A percentile compares a stretch with the other conserved stretches of the same genome.
Conservation (phyloP, 2,888 invertebrate species). For the Drosophila mettleri region DNA sequence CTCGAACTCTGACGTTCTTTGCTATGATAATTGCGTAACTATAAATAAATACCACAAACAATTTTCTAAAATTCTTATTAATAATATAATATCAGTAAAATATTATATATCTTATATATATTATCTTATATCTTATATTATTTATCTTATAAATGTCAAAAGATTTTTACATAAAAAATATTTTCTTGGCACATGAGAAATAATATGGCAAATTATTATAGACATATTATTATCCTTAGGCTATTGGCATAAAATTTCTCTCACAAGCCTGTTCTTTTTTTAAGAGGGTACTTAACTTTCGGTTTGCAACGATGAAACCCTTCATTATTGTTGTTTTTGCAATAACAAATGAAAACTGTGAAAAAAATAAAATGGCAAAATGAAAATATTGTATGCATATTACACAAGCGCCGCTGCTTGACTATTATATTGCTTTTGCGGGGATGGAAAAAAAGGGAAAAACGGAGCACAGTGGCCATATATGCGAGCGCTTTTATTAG, state of each 20-base stretch:
- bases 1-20: no score
- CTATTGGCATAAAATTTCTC: not conserved
- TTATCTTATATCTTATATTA: no score
- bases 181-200: not conserved
- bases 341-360: constrained; percentile 76
- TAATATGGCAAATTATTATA: not conserved
- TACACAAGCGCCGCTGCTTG: constrained; percentile 63
- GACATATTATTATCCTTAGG: not conserved
- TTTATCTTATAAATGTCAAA: not conserved
- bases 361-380: constrained; percentile 63
- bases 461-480: constrained; percentile 20
- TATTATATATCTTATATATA: no score
- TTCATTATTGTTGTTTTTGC: constrained; percentile 52
- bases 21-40: no score
- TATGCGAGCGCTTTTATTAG: constrained; percentile 70
- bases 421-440: constrained; percentile 77
- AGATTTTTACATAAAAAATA: not conserved
- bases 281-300: constrained; percentile 1
- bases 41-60: no score
- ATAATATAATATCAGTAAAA: no score
- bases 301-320: no score
- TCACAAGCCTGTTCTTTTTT: not conserved
- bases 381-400: constrained; percentile 77
- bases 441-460: constrained; percentile 17
- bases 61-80: no score